Percentiles rank a stretch among this genome's conserved stretches.
Conservation (phyloP, 2,888 invertebrate genomes). For the Oegoconia quadripuncta region DNA sequence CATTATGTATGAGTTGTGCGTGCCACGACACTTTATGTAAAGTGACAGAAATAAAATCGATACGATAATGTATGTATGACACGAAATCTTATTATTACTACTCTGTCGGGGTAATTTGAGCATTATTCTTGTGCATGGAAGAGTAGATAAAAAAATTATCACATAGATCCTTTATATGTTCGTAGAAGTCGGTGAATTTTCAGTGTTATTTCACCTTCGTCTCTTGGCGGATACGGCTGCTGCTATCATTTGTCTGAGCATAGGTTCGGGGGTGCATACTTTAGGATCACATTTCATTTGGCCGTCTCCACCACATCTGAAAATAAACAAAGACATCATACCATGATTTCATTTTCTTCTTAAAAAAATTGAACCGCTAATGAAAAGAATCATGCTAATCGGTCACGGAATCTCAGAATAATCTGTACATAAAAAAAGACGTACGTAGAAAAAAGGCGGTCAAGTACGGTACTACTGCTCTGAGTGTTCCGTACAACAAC, state of each 20-base stretch:
- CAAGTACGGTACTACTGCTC: too few species aligned
- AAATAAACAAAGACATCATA: conserved; percentile 31
- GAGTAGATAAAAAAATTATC: conserved; percentile 66
- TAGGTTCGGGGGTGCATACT: conserved; percentile 93
- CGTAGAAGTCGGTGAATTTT: conserved; percentile 35
- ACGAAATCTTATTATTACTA: conserved; percentile 71
- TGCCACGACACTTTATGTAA: conserved; percentile 66
- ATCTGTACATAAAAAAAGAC: too few species aligned
- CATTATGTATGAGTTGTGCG: conserved; percentile 51
- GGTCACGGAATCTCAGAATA: too few species aligned
- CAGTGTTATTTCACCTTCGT: conserved; percentile 81
- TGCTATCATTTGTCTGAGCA: conserved; percentile 93
- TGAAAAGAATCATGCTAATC: too few species aligned
- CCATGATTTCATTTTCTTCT: too few species aligned
- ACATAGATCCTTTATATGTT: conserved; percentile 52
- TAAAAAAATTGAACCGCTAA: too few species aligned
- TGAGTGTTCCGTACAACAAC: too few species aligned
- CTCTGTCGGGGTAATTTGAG: conserved; percentile 74
- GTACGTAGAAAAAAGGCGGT: too few species aligned
- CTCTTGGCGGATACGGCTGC: conserved; percentile 86
- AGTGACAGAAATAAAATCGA: conserved; percentile 60
- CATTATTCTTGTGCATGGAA: conserved; percentile 74
- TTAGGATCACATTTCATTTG: conserved; percentile 97
- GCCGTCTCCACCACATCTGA: conserved; percentile 93
- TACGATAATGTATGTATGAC: conserved; percentile 75